Evolutionary conservation across 2,888 invertebrate species (phyloP).

Genomic region (Anthophora plumipes): DNA sequence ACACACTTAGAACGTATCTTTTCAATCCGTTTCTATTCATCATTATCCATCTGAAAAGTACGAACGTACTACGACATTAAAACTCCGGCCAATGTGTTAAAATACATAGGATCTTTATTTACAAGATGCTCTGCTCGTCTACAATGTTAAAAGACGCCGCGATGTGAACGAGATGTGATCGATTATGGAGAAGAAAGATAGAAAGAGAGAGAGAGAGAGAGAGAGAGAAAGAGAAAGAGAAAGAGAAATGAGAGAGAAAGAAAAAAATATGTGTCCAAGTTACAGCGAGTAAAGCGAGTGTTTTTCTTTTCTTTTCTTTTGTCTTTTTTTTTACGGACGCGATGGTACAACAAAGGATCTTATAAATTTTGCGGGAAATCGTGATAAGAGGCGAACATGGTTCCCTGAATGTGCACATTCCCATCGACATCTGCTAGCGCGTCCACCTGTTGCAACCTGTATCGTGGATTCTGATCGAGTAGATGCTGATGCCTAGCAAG

Average conservation of each 20-base stretch:
- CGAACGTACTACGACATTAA: not conserved
- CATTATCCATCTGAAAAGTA: conserved; percentile 1
- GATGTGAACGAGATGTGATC: not conserved
- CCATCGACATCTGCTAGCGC: conserved; percentile 44
- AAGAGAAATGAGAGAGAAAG: not conserved
- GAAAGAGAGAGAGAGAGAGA: no score
- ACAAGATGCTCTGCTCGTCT: conserved; percentile 4
- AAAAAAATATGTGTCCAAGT: not conserved
- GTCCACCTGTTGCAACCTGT: conserved; percentile 60
- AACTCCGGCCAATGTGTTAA: not conserved
- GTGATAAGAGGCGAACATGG: conserved; percentile 63
- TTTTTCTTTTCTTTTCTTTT: no score
- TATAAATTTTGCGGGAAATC: conserved; percentile 66
- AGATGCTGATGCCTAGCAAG: conserved; percentile 76
- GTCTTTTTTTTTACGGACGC: no score
- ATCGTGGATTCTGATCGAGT: conserved; percentile 63
- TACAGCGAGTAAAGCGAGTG: not conserved
- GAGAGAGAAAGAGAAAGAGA: no score
- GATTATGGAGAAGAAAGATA: no score
- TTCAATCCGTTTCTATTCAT: no score
- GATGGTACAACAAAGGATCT: not conserved
- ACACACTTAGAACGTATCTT: not conserved
- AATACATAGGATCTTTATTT: conserved; percentile 53
- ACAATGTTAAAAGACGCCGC: not conserved
- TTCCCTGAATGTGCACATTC: conserved; percentile 47